Evolutionary conservation across 2,113 vertebrate genomes (phyloP).

Genomic region (Phalacrocorax carbo): DNA sequence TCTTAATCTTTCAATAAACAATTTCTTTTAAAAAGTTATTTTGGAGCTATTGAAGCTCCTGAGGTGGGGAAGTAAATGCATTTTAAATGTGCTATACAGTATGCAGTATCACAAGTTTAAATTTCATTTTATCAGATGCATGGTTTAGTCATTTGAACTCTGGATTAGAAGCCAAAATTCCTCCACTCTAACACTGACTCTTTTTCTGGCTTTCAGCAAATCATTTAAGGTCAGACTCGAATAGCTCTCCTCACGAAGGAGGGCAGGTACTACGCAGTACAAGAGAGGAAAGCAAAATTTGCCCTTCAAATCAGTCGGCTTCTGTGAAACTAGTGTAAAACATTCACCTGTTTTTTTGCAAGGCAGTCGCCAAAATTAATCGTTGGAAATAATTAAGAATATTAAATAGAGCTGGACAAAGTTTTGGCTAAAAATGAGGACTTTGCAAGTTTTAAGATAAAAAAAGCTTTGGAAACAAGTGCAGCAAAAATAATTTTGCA

Average conservation of each 20-base stretch:
- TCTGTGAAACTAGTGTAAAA: background rate
- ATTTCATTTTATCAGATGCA: constrained; percentile 47
- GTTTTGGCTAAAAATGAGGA: background rate
- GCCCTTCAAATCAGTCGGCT: background rate
- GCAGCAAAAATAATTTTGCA: background rate
- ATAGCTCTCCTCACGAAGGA: background rate
- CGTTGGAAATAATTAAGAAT: background rate
- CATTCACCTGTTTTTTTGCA: background rate
- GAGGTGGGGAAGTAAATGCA: constrained; percentile 43
- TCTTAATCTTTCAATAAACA: constrained; percentile 68
- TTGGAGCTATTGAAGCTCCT: constrained; percentile 30
- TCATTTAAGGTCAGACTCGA: constrained; percentile 4
- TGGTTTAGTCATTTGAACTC: constrained; percentile 42
- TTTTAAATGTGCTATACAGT: constrained; percentile 47
- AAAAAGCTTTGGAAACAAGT: background rate
- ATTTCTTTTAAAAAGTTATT: constrained; percentile 60
- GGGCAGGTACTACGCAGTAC: background rate
- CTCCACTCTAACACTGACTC: background rate
- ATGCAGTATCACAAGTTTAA: constrained; percentile 32
- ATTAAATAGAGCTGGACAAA: background rate
- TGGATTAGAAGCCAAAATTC: constrained; percentile 37
- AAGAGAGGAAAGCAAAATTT: constrained; percentile 15
- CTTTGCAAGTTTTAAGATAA: background rate
- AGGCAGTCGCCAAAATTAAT: background rate
- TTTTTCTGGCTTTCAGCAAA: constrained; percentile 18